Evolutionary conservation across 2,113 vertebrate species (phyloP), one percentile per base, ranked within the genome.

Genomic region (Mionectes macconnelli): DNA sequence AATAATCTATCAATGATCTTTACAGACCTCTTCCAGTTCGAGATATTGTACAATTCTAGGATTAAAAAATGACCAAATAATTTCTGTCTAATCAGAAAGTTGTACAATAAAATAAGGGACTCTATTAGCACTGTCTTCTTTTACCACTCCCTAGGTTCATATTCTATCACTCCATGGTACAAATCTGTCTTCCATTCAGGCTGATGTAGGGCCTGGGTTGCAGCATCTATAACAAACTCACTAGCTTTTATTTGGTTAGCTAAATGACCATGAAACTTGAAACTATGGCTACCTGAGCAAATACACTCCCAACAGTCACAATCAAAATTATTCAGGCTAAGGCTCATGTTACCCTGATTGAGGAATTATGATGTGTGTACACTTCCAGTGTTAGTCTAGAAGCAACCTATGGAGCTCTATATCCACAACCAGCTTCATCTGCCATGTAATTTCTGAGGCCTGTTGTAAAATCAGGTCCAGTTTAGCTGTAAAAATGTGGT

Each of bases 251-350:
- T 83, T 68, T 83, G 47, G 3, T n/a, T 77, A 73, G 15, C 69
- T 66, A 84, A 70, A 35, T 39, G 47, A 44, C 16, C 55, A 8
- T n/a, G 56, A 67, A 60, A 86, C 16, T 67, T 70, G 10, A 83
- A 76, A 83, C 1, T 1, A 24, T 44, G 31, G 14, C 12, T 67
- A 40, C 7, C 21, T 89, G 76, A 80, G 7, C 11, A 91, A 67
- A 63, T 49, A 22, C 2, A 23, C 14, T 56, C 27, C 10, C 14
- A 39, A 35, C 9, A 28, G 9, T 25, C 0, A 0, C 17, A 62
- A 49, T 12, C 40, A 93, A 42, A 12, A 5, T 31, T 72, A 24
- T 20, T 8, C 50, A 39, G 37, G 8, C 10, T 74, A n/a, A n/a
- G 14, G 31, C 9, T 83, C 2, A 0, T 27, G 6, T 33, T 79